These are phyloP conservation scores for Machimus rusticus DNA, from an alignment of 2,888 invertebrate species.

Conservation along the genomic window DNA sequence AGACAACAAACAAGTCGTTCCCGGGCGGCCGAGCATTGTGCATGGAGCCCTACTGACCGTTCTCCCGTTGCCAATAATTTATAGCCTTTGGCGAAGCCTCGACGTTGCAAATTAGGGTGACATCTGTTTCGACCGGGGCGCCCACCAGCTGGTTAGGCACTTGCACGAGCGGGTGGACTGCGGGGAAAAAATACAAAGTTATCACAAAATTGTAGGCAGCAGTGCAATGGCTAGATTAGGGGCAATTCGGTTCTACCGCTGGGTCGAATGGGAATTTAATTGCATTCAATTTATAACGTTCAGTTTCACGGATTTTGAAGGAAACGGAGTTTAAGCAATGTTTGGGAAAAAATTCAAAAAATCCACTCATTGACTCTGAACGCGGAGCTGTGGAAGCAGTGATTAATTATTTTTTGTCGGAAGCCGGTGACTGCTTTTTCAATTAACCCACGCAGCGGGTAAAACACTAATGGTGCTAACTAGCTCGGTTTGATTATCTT, in stretches of 20 bases:
- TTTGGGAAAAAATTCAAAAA: not conserved
- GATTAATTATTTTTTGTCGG: not conserved
- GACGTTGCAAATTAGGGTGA: conserved; percentile 84
- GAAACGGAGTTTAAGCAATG: not conserved
- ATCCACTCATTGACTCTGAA: not conserved
- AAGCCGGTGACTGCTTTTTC: not conserved
- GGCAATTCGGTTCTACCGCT: not conserved
- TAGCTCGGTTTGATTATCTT: no score
- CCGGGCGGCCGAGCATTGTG: not conserved
- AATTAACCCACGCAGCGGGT: no score
- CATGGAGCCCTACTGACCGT: conserved; percentile 69
- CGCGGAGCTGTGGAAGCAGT: not conserved
- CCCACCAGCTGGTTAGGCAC: conserved; percentile 93
- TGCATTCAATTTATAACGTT: conserved; percentile 18
- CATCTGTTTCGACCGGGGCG: conserved; percentile 84
- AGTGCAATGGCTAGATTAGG: conserved; percentile 11
- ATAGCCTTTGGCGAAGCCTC: conserved; percentile 93
- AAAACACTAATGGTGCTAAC: no score
- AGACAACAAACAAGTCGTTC: conserved; percentile 26
- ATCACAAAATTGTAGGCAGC: not conserved
- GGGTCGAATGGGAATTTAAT: conserved; percentile 25
- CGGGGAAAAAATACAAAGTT: conserved; percentile 49
- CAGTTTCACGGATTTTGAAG: not conserved
- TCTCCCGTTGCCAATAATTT: conserved; percentile 92
- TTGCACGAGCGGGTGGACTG: conserved; percentile 92